Percentiles rank a stretch among this genome's conserved stretches.
phyloP scores from a whole-genome alignment of 2,113 vertebrate genomes.

The Meles meles region DNA sequence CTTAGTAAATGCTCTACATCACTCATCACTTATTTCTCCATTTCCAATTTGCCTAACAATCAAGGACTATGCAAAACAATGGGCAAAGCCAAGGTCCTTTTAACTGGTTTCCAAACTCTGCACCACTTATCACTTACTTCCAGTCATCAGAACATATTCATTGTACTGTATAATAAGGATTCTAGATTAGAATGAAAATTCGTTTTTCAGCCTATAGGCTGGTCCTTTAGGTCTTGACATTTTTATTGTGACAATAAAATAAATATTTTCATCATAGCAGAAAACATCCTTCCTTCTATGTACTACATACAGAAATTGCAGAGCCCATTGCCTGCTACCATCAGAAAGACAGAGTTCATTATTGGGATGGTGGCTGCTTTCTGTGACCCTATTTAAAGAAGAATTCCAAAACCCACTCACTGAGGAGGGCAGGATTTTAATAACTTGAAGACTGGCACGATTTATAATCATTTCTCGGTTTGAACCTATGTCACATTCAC shows the following conservation, averaged over 20 bases:
- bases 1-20: not conserved
- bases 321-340: not conserved
- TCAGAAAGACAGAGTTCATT: not conserved
- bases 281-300: not conserved
- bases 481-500: not conserved
- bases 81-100: not conserved
- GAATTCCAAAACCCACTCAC: not conserved
- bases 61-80: not conserved
- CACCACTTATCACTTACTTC: not conserved
- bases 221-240: constrained; percentile 7
- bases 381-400: not conserved
- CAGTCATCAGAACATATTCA: not conserved
- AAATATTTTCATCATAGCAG: constrained; percentile 31
- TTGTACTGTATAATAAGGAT: not conserved
- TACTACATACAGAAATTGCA: not conserved
- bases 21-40: not conserved
- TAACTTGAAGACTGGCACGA: not conserved
- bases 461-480: not conserved
- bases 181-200: not conserved
- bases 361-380: not conserved
- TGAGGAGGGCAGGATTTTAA: not conserved
- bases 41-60: not conserved
- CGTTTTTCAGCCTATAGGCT: not conserved
- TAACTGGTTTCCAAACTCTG: not conserved
- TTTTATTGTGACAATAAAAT: not conserved